phyloP scores from a whole-genome alignment of 1,140 invertebrate species.

The Lasioglossum baleicum region DNA sequence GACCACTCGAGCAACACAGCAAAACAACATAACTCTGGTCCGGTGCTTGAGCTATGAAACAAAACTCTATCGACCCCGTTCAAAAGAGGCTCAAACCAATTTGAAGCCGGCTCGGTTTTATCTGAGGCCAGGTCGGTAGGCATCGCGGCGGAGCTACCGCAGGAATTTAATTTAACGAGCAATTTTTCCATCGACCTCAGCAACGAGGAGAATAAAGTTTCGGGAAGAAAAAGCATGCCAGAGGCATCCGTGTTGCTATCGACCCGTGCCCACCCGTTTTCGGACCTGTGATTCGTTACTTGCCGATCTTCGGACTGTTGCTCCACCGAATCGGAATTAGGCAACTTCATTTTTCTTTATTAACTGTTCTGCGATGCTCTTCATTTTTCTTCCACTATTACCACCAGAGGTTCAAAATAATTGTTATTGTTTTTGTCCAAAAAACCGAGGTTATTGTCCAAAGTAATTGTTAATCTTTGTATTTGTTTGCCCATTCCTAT shows the following conservation, averaged over 20 bases:
- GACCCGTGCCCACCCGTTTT: constrained; percentile 12
- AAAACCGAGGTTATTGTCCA: too few species aligned
- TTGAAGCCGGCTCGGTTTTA: constrained; percentile 27
- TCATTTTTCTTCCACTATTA: too few species aligned
- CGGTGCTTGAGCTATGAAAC: background rate
- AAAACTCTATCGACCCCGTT: constrained; percentile 3
- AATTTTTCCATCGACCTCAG: constrained; percentile 35
- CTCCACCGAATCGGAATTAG: background rate
- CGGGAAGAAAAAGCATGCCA: constrained; percentile 21
- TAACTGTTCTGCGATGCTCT: too few species aligned
- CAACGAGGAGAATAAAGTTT: constrained; percentile 36
- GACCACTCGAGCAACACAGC: background rate
- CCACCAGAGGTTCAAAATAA: too few species aligned
- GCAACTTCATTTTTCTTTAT: background rate
- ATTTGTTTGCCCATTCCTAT: too few species aligned
- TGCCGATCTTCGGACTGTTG: background rate
- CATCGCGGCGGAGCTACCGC: constrained; percentile 8
- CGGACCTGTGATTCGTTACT: background rate
- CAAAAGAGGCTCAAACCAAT: constrained; percentile 7
- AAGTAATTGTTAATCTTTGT: too few species aligned
- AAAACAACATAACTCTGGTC: background rate
- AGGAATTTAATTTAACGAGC: constrained; percentile 42
- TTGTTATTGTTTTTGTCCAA: too few species aligned
- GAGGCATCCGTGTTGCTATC: constrained; percentile 23
- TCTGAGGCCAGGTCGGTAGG: constrained; percentile 10